Percentiles rank a stretch among this genome's conserved stretches.
These are phyloP conservation scores for Pyrochroa serraticornis DNA, from an alignment of 2,888 invertebrate species.

Conservation along the genomic window DNA sequence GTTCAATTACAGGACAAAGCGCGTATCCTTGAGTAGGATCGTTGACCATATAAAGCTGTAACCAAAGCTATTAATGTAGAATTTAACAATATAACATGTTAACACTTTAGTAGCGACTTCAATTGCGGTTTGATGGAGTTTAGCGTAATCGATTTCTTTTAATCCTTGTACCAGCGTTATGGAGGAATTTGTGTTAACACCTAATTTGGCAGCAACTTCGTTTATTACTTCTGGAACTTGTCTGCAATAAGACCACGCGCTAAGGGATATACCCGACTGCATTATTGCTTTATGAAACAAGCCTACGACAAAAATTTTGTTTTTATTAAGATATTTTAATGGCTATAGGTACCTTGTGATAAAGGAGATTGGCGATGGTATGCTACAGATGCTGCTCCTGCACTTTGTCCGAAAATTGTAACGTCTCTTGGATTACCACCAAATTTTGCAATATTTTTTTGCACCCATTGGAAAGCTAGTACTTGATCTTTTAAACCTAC, in stretches of 20 bases:
- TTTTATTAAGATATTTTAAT: too few species aligned
- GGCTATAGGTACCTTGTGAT: constrained; percentile 30
- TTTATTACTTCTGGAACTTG: constrained; percentile 25
- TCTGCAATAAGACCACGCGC: constrained; percentile 35
- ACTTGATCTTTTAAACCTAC: constrained; percentile 41
- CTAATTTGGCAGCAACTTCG: constrained; percentile 29
- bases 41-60: constrained; percentile 11
- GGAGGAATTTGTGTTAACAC: constrained; percentile 23
- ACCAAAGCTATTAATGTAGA: too few species aligned
- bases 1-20: constrained; percentile 33
- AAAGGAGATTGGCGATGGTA: constrained; percentile 34
- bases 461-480: constrained; percentile 40
- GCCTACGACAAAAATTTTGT: constrained; percentile 26
- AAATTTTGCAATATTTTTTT: constrained; percentile 36
- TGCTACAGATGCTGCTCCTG: constrained; percentile 37
- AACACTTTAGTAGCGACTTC: background rate
- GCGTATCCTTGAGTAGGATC: constrained; percentile 32
- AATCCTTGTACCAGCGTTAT: constrained; percentile 31
- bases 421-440: constrained; percentile 38
- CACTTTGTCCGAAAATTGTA: constrained; percentile 41
- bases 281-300: constrained; percentile 40
- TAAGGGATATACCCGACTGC: constrained; percentile 40
- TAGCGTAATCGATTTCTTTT: constrained; percentile 19
- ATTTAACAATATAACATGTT: background rate
- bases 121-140: constrained; percentile 5